These are phyloP conservation scores for Caenorhabditis angaria DNA, from an alignment of 2,888 invertebrate genomes.

Conservation along the genomic window DNA sequence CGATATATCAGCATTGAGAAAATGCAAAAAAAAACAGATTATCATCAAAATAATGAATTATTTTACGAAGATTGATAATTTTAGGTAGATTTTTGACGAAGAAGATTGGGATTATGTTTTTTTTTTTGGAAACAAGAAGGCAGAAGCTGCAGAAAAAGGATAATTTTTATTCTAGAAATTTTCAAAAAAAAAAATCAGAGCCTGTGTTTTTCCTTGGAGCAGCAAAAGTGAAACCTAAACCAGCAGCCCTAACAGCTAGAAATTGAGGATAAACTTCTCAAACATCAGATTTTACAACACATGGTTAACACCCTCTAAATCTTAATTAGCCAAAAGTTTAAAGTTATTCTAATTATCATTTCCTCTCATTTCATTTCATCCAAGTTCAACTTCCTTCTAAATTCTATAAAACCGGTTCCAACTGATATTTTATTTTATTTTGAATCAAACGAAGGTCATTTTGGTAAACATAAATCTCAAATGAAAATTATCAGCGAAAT, in stretches of 20 bases:
- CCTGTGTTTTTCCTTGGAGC: neutral
- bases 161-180: neutral
- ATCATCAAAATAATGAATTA: neutral
- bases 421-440: neutral
- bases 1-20: too few species aligned
- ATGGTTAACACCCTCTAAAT: too few species aligned
- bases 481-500: neutral
- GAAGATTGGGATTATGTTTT: neutral
- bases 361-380: neutral
- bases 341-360: neutral
- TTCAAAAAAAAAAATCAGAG: too few species aligned
- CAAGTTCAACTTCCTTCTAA: neutral
- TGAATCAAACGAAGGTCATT: slow-evolving; percentile 4
- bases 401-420: neutral
- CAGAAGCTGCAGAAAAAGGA: neutral
- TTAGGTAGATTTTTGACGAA: neutral
- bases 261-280: too few species aligned
- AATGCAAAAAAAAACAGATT: neutral
- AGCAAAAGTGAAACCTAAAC: too few species aligned
- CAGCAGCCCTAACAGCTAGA: too few species aligned
- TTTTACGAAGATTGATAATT: neutral
- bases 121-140: neutral
- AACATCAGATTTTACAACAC: neutral
- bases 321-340: neutral
- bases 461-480: neutral